phyloP scores from a whole-genome alignment of 2,888 invertebrate genomes.

The Ormia ochracea region DNA sequence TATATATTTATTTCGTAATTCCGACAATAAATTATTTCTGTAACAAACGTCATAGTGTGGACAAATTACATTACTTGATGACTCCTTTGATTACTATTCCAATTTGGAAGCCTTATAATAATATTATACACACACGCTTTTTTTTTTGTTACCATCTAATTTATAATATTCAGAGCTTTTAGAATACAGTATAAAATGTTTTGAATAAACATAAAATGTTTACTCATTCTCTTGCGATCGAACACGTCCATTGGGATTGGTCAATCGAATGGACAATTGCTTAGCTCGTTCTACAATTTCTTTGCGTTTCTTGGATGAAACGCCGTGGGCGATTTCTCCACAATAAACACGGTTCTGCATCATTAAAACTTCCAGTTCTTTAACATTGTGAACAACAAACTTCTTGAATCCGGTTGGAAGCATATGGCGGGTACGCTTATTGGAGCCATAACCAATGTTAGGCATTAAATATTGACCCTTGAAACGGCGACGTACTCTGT shows the following conservation, averaged over 20 bases:
- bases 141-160: constrained; percentile 42
- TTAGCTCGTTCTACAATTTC: constrained; percentile 97
- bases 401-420: constrained; percentile 98
- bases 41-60: too few relatives aligned
- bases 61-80: too few relatives aligned
- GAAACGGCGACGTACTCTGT: constrained; percentile 98
- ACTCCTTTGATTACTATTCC: background rate
- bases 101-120: background rate
- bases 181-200: constrained; percentile 65
- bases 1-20: too few relatives aligned
- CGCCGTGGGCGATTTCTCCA: constrained; percentile 98
- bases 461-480: constrained; percentile 99
- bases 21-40: too few relatives aligned
- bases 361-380: constrained; percentile 97
- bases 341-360: constrained; percentile 99
- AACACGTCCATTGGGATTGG: constrained; percentile 96
- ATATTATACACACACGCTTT: background rate
- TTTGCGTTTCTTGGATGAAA: constrained; percentile 98
- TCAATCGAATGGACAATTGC: constrained; percentile 95
- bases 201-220: constrained; percentile 75
- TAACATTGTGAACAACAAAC: constrained; percentile 91
- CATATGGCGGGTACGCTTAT: constrained; percentile 96
- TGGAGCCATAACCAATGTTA: constrained; percentile 98
- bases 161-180: constrained; percentile 67
- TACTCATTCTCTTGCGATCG: constrained; percentile 99